Evolutionary conservation across 2,113 vertebrate species (phyloP).

Genomic region (Bos taurus): ARS-UCD2.0 NC_037335.1:100462001-100462500

Average conservation of each 20-base stretch:
- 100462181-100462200: not conserved
- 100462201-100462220: not conserved
- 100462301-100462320: not conserved
- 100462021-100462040: not conserved
- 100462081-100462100: not conserved
- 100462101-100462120: not conserved
- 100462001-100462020: not conserved
- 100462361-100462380: not conserved
- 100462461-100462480: not conserved
- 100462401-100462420: not conserved
- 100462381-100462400: not conserved
- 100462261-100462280: not conserved
- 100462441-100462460: not conserved
- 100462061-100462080: not conserved
- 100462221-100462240: not conserved
- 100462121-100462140: not conserved
- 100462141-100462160: not conserved
- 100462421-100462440: not conserved
- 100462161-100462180: not conserved
- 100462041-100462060: not conserved
- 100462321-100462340: not conserved
- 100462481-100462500: not conserved
- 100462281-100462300: not conserved
- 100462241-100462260: not conserved
- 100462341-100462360: not conserved